phyloP scores from a whole-genome alignment of 1,140 invertebrate genomes.

The Drosophila trapezifrons region DNA sequence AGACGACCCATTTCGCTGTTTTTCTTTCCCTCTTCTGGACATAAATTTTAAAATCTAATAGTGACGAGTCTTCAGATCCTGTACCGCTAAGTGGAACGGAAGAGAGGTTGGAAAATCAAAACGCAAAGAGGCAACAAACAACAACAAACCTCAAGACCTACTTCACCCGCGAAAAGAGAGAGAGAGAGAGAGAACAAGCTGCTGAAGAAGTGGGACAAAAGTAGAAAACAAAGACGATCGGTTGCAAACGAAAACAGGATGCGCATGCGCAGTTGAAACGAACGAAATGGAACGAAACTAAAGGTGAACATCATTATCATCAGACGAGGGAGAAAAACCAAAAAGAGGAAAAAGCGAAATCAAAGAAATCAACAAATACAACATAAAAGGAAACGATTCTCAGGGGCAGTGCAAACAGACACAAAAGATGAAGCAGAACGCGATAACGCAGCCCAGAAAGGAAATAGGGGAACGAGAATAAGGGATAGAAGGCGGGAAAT shows the following conservation, averaged over 20 bases:
- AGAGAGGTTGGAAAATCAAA: constrained; percentile 56
- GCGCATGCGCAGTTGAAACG: constrained; percentile 68
- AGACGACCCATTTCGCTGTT: constrained; percentile 54
- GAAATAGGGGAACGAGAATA: constrained; percentile 35
- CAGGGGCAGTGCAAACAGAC: constrained; percentile 49
- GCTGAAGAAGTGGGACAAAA: constrained; percentile 43
- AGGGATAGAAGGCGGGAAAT: constrained; percentile 11
- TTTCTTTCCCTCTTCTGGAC: constrained; percentile 10
- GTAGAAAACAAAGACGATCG: constrained; percentile 61
- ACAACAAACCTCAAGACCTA: constrained; percentile 48
- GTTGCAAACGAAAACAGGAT: constrained; percentile 69
- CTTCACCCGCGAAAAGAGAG: constrained; percentile 32
- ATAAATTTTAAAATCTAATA: constrained; percentile 57
- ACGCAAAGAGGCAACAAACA: constrained; percentile 19
- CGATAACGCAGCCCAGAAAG: constrained; percentile 59
- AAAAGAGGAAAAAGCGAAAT: constrained; percentile 68
- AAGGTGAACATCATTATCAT: constrained; percentile 76
- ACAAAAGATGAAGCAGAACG: constrained; percentile 59
- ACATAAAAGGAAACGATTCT: constrained; percentile 78
- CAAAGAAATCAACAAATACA: constrained; percentile 80
- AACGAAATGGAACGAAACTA: constrained; percentile 53
- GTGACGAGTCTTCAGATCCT: constrained; percentile 57
- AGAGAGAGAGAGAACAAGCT: constrained; percentile 12
- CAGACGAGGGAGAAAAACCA: constrained; percentile 28
- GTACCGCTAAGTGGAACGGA: constrained; percentile 51